A percentile compares a stretch with the other conserved stretches of the same genome.
phyloP scores from a whole-genome alignment of 1,140 invertebrate genomes.

The Orius laevigatus region DNA sequence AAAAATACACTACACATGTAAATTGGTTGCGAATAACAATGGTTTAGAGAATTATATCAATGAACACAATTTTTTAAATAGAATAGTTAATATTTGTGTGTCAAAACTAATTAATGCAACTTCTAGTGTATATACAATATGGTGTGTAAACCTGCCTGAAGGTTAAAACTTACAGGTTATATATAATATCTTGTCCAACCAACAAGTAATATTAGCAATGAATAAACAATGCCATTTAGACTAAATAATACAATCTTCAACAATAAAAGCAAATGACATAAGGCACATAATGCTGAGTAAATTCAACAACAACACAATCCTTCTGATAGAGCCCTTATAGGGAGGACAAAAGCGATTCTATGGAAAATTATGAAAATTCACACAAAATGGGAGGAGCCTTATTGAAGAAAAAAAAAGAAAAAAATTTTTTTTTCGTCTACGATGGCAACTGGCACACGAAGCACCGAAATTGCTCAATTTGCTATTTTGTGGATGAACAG shows the following conservation, averaged over 20 bases:
- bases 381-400: not conserved
- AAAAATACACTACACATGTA: conserved; percentile 5
- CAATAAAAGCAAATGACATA: conserved; percentile 22
- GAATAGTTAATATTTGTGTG: conserved; percentile 9
- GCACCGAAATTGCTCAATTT: conserved; percentile 4
- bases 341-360: conserved; percentile 11
- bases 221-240: conserved; percentile 12
- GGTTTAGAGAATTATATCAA: conserved; percentile 10
- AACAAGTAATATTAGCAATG: not conserved
- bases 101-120: conserved; percentile 9
- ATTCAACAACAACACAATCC: conserved; percentile 21
- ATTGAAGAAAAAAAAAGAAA: conserved; percentile 1
- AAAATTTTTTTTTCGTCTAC: not conserved
- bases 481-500: too few species aligned
- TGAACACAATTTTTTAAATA: conserved; percentile 14
- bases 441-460: conserved; percentile 12
- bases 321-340: conserved; percentile 16
- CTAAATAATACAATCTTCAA: conserved; percentile 18
- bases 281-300: conserved; percentile 23
- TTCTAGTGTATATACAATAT: conserved; percentile 8
- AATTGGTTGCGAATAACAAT: conserved; percentile 3
- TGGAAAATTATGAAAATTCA: conserved; percentile 4
- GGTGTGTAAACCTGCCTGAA: conserved; percentile 4
- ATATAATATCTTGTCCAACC: conserved; percentile 1
- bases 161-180: not conserved